phyloP scores from a whole-genome alignment of 2,888 invertebrate species.

The Poecilus cupreus region DNA sequence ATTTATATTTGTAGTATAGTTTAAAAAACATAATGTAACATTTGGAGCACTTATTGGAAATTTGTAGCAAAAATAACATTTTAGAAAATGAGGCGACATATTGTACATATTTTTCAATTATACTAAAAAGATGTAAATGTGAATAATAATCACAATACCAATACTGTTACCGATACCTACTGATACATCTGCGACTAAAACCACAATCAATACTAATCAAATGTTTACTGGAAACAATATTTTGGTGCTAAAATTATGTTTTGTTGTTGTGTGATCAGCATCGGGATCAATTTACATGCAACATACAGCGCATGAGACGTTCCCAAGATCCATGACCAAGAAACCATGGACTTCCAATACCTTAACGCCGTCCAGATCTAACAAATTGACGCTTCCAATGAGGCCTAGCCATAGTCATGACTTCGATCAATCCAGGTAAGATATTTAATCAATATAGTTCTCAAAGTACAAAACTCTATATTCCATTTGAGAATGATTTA shows the following conservation, averaged over 20 bases:
- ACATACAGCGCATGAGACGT: constrained; percentile 40
- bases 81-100: too few relatives aligned
- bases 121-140: not conserved
- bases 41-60: too few relatives aligned
- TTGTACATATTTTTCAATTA: too few relatives aligned
- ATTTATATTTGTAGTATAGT: too few relatives aligned
- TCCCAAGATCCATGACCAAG: constrained; percentile 42
- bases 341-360: constrained; percentile 18
- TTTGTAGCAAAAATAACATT: too few relatives aligned
- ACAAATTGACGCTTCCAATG: constrained; percentile 8
- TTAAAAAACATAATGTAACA: too few relatives aligned
- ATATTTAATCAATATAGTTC: too few relatives aligned
- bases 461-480: too few relatives aligned
- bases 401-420: constrained; percentile 20
- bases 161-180: not conserved
- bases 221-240: too few relatives aligned
- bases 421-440: constrained; percentile 34
- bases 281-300: constrained; percentile 41
- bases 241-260: not conserved
- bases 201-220: too few relatives aligned
- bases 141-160: not conserved
- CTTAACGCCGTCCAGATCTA: constrained; percentile 32
- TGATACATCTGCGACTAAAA: too few relatives aligned
- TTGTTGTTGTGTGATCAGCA: constrained; percentile 14
- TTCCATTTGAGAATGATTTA: too few relatives aligned